Percentiles rank a stretch among this genome's conserved stretches.
These are phyloP conservation scores for Dendrolimus pini DNA, from an alignment of 2,888 invertebrate species.

Conservation along the genomic window DNA sequence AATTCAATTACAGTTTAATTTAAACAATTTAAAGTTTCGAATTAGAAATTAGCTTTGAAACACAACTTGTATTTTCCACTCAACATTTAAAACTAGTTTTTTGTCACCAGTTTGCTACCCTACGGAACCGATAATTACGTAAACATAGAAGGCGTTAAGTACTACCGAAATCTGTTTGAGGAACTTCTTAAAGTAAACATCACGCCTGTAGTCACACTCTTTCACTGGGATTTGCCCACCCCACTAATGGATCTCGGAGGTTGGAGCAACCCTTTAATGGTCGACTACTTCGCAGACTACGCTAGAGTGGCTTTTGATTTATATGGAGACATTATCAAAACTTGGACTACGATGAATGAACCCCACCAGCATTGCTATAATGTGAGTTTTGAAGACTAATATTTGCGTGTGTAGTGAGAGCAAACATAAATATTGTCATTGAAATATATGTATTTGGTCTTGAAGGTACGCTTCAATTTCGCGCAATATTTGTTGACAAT, in stretches of 20 bases:
- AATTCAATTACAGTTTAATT: too few species aligned
- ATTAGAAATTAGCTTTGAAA: too few species aligned
- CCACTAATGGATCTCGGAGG: constrained; percentile 68
- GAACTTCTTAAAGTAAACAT: constrained; percentile 80
- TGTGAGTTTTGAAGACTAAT: constrained; percentile 32
- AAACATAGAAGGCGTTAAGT: constrained; percentile 81
- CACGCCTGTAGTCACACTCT: constrained; percentile 81
- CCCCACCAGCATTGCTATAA: constrained; percentile 75
- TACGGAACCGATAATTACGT: constrained; percentile 79
- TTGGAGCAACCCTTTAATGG: constrained; percentile 69
- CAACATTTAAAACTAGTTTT: not conserved
- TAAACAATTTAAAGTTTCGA: too few species aligned
- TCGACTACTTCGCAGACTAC: constrained; percentile 73
- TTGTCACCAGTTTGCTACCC: constrained; percentile 78
- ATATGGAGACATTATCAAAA: constrained; percentile 79
- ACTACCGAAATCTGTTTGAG: constrained; percentile 85
- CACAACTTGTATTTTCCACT: too few species aligned
- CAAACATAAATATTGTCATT: not conserved
- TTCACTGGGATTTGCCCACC: constrained; percentile 78
- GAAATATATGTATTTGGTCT: not conserved
- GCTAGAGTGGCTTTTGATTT: constrained; percentile 72
- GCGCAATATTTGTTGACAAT: too few species aligned
- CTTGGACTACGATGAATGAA: constrained; percentile 88
- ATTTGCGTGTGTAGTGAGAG: not conserved
- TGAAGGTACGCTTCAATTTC: too few species aligned